phyloP scores from a whole-genome alignment of 2,888 invertebrate species.

The Electrophaes corylata region DNA sequence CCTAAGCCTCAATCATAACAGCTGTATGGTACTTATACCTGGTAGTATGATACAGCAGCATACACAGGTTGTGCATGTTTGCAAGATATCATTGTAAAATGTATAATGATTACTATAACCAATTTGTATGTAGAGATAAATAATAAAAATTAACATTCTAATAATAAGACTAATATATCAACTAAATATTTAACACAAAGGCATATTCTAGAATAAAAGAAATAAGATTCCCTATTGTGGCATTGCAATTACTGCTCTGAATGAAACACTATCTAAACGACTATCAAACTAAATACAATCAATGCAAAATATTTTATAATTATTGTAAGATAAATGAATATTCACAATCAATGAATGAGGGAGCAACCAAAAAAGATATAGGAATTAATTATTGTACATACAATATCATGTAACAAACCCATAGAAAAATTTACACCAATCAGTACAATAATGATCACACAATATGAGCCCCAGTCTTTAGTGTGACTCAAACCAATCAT shows the following conservation, averaged over 20 bases:
- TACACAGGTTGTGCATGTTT: constrained; percentile 53
- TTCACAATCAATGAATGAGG: constrained; percentile 44
- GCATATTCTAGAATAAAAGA: constrained; percentile 73
- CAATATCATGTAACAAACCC: constrained; percentile 74
- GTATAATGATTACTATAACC: constrained; percentile 59
- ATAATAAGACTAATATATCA: constrained; percentile 73
- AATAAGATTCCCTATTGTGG: constrained; percentile 70
- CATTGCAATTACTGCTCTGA: constrained; percentile 54
- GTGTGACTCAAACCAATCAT: constrained; percentile 41
- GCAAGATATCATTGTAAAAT: constrained; percentile 53
- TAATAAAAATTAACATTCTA: constrained; percentile 76
- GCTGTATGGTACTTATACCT: constrained; percentile 46
- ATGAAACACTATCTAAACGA: constrained; percentile 52
- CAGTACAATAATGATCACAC: constrained; percentile 73
- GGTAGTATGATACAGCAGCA: constrained; percentile 17
- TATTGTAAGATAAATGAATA: constrained; percentile 47
- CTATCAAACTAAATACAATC: constrained; percentile 33
- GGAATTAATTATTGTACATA: constrained; percentile 47
- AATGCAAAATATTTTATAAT: constrained; percentile 28
- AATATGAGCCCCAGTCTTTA: constrained; percentile 73
- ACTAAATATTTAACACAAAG: constrained; percentile 81
- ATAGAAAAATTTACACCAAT: constrained; percentile 83
- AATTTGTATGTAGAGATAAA: constrained; percentile 80
- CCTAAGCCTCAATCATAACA: constrained; percentile 51
- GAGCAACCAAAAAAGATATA: constrained; percentile 33